Evolutionary conservation across 2,113 vertebrate species (phyloP), one percentile per base, ranked within the genome.

Genomic region (Hydrolagus affinis): DNA sequence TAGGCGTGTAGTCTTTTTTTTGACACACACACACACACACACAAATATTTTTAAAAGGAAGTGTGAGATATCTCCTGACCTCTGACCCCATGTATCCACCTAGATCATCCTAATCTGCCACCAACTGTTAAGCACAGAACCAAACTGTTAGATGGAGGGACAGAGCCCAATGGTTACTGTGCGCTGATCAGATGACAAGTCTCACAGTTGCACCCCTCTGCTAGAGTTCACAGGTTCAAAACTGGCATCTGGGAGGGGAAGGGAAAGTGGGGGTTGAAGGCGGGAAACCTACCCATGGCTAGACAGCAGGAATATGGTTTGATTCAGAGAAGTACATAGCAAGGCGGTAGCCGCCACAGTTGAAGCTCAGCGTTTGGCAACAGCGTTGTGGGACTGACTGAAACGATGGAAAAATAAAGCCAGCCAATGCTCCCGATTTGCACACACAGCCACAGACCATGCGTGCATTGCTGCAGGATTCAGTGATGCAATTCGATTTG

Each of bases 101-200:
- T 90, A 91, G 93, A 94, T 95, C 91, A 92, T 95, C 96, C 96
- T 96, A 93, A 95, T 95, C 95, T 96, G 94, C 95, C 94, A 95
- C 93, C 94, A 95, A 94, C 93, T 95, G 94, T 94, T 95, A 93
- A 89, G 90, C 91, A 95, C 92, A 94, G 93, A 94, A 91, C 91
- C 92, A 90, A 90, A 92, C 90, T 93, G 90, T 93, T 93, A 93
- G 93, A 93, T 44, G 6, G 89, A 88, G 87, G 91, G 92, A 93
- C 90, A 91, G 90, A 90, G 89, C 92, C 91, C 89, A 89, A 92
- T 92, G 88, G 77, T 90, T 89, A 92, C 91, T 89, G 89, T 91
- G 91, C 90, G 89, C 90, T 90, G 90, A 92, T 92, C 91, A 91
- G 89, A 93, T 92, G 91, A 91, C 91, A 92, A 89, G 88, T 91